Evolutionary conservation across 2,888 invertebrate species (phyloP).

Genomic region (Melieria crassipennis): DNA sequence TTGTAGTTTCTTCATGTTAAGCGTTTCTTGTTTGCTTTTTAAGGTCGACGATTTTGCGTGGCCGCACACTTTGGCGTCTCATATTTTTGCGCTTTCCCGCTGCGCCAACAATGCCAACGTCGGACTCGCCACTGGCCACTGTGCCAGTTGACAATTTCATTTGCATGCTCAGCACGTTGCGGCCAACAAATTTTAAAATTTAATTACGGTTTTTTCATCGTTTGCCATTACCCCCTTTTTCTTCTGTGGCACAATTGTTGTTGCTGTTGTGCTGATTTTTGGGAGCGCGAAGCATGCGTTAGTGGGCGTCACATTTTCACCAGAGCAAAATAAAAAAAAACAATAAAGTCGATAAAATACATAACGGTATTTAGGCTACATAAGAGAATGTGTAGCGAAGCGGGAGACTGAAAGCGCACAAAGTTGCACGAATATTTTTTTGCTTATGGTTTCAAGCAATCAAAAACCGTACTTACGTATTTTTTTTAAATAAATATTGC

Average conservation of each 20-base stretch:
- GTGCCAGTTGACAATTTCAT: slow-evolving; percentile 24
- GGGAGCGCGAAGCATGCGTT: too few relatives aligned
- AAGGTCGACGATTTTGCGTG: neutral
- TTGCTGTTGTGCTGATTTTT: neutral
- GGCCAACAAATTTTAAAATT: slow-evolving; percentile 34
- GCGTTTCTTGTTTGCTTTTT: slow-evolving; percentile 2
- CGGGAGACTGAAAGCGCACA: too few relatives aligned
- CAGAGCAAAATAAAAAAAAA: too few relatives aligned
- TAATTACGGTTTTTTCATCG: slow-evolving; percentile 25
- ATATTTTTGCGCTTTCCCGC: neutral
- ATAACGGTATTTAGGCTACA: too few relatives aligned
- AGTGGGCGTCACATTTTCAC: too few relatives aligned
- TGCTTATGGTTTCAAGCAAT: too few relatives aligned
- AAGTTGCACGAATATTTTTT: too few relatives aligned
- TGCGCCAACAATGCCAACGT: neutral
- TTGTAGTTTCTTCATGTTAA: neutral
- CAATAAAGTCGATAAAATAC: too few relatives aligned
- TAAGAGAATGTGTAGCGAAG: too few relatives aligned
- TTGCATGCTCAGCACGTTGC: slow-evolving; percentile 33
- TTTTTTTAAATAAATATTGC: too few relatives aligned
- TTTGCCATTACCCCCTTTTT: neutral
- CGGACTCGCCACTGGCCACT: slow-evolving; percentile 1
- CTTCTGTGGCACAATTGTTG: neutral
- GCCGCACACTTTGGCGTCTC: neutral
- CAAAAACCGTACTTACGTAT: too few relatives aligned